A percentile compares a stretch with the other conserved stretches of the same genome.
These are phyloP conservation scores for Ectemnius continuus DNA, from an alignment of 2,888 invertebrate species.

Conservation along the genomic window DNA sequence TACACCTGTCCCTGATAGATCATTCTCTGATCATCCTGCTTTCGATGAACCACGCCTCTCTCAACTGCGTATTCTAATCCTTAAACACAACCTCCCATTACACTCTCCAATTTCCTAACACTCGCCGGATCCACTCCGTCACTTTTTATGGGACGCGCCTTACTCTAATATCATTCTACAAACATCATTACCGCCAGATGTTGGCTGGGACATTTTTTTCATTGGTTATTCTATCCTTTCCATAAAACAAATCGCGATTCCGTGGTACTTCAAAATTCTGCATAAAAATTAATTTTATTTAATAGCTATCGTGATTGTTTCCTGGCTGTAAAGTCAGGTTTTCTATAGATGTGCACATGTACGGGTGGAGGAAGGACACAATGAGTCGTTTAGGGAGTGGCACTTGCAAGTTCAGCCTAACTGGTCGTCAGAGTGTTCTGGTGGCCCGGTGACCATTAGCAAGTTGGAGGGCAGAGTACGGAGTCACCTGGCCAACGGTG, in stretches of 20 bases:
- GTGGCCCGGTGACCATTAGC: conserved; percentile 10
- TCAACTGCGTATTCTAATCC: neutral
- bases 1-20: conserved; percentile 45
- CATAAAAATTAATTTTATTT: too few relatives aligned
- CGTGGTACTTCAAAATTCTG: too few relatives aligned
- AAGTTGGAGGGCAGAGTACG: conserved; percentile 14
- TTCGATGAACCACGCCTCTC: conserved; percentile 18
- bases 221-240: too few relatives aligned
- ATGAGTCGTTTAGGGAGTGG: neutral
- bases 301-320: too few relatives aligned
- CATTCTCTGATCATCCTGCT: conserved; percentile 30
- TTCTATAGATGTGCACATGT: too few relatives aligned
- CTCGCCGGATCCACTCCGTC: neutral
- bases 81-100: conserved; percentile 2
- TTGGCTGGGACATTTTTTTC: too few relatives aligned
- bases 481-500: conserved; percentile 51
- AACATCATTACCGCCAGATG: too few relatives aligned
- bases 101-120: neutral
- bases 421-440: neutral
- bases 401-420: neutral
- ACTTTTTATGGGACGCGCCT: too few relatives aligned
- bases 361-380: too few relatives aligned
- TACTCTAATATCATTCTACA: too few relatives aligned
- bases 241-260: too few relatives aligned
- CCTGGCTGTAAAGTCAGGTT: too few relatives aligned